These are phyloP conservation scores for Takifugu rubripes DNA, from an alignment of 2,797 vertebrate species.

Conservation along the genomic window DNA sequence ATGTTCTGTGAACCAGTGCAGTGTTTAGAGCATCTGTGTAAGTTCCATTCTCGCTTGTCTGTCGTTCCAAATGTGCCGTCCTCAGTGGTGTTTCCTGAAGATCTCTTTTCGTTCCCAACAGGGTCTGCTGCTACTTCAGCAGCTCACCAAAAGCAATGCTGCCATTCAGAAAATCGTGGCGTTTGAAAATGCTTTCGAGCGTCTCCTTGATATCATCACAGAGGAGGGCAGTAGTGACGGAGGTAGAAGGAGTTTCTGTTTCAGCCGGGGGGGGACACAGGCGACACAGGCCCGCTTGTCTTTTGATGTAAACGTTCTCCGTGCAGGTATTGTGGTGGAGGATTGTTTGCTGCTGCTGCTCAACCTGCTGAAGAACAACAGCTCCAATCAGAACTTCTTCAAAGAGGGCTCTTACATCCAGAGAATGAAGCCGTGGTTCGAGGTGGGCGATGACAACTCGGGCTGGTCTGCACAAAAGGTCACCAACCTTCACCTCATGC, in stretches of 20 bases:
- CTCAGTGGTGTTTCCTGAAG: neutral
- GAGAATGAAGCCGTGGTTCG: conserved; percentile 98
- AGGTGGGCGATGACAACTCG: conserved; percentile 94
- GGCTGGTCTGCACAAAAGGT: conserved; percentile 99
- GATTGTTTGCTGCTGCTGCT: conserved; percentile 93
- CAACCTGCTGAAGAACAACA: conserved; percentile 95
- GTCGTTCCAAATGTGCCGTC: neutral
- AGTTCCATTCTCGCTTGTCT: no score
- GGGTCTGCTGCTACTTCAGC: conserved; percentile 93
- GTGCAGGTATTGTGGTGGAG: conserved; percentile 95
- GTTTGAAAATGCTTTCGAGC: conserved; percentile 97
- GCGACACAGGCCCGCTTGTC: no score
- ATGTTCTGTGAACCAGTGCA: neutral
- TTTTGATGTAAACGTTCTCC: conserved; percentile 1
- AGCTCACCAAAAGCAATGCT: conserved; percentile 93
- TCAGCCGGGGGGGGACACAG: neutral
- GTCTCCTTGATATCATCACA: conserved; percentile 93
- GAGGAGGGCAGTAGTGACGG: conserved; percentile 97
- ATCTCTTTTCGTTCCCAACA: conserved; percentile 42
- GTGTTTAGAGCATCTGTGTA: neutral
- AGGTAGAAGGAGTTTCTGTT: conserved; percentile 71
- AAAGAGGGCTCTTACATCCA: conserved; percentile 99
- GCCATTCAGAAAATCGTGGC: conserved; percentile 99
- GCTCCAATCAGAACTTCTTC: conserved; percentile 99
- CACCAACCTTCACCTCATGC: conserved; percentile 96